A percentile compares a stretch with the other conserved stretches of the same genome.
Conservation (phyloP, 92 coral and sea anemone genomes). For the Paragorgia papillata region DNA sequence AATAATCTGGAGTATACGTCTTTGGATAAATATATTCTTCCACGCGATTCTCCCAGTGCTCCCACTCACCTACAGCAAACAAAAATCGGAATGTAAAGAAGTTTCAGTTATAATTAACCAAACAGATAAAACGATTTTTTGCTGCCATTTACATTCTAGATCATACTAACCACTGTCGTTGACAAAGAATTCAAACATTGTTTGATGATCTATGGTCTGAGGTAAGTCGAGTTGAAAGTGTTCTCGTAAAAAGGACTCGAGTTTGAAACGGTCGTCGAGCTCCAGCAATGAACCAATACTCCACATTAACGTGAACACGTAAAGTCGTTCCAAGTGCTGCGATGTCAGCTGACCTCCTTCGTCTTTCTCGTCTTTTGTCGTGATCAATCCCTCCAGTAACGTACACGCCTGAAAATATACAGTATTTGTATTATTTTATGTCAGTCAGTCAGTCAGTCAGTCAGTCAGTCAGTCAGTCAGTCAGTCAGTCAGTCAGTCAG, state of each 20-base stretch:
- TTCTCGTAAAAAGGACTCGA: constrained; percentile 67
- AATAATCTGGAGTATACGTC: constrained; percentile 88
- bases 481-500: too few species aligned
- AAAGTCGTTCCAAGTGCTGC: constrained; percentile 69
- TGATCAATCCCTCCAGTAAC: constrained; percentile 76
- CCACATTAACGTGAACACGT: constrained; percentile 84
- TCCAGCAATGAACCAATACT: constrained; percentile 83
- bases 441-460: too few species aligned
- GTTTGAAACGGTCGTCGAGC: constrained; percentile 78
- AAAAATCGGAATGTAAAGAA: neutral
- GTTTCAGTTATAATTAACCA: too few species aligned
- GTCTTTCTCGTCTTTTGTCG: constrained; percentile 78
- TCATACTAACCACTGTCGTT: constrained; percentile 63
- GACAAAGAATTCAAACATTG: constrained; percentile 80
- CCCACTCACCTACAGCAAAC: constrained; percentile 77
- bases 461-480: too few species aligned
- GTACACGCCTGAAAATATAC: constrained; percentile 58
- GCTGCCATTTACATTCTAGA: neutral
- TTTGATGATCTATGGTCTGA: constrained; percentile 57
- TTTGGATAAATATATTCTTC: constrained; percentile 93
- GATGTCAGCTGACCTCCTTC: constrained; percentile 70
- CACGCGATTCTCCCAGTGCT: constrained; percentile 91
- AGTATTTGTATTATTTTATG: too few species aligned
- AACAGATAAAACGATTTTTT: too few species aligned
- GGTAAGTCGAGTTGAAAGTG: constrained; percentile 74